These are phyloP conservation scores for Platyrinchus mystaceus DNA, from an alignment of 2,797 vertebrate genomes.

Conservation along the genomic window DNA sequence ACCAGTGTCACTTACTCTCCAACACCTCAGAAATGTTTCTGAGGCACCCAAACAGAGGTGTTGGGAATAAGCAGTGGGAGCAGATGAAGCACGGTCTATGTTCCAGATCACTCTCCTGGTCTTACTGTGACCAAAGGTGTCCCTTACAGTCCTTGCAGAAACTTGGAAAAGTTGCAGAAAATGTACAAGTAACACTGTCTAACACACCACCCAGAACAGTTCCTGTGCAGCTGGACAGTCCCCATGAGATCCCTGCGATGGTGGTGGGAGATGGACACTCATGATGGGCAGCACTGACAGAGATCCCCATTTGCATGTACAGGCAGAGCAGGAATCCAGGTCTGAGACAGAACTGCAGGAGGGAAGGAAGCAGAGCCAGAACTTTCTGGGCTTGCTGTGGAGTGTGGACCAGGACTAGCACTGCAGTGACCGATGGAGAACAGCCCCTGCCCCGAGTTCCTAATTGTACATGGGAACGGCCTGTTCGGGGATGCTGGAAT, in stretches of 20 bases:
- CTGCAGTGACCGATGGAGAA: fast-evolving
- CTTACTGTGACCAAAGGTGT: neutral
- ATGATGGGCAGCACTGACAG: fast-evolving
- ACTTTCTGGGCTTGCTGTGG: neutral
- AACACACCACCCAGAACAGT: neutral
- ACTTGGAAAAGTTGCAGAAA: neutral
- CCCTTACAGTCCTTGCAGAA: neutral
- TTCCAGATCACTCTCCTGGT: neutral
- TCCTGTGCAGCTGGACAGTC: neutral
- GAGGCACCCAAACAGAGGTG: neutral
- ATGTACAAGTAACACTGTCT: fast-evolving
- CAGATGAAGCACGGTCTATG: fast-evolving
- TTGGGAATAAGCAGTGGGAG: neutral
- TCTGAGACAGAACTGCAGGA: neutral
- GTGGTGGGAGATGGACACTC: fast-evolving
- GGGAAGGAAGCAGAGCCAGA: neutral
- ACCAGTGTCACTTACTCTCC: neutral
- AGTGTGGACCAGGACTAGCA: neutral
- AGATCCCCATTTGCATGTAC: fast-evolving
- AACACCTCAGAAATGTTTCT: neutral
- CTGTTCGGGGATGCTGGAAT: fast-evolving
- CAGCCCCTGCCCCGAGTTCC: neutral
- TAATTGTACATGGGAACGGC: neutral
- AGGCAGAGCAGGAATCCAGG: neutral
- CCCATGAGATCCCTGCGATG: neutral